phyloP scores from a whole-genome alignment of 2,113 vertebrate species.

The Gavia stellata region DNA sequence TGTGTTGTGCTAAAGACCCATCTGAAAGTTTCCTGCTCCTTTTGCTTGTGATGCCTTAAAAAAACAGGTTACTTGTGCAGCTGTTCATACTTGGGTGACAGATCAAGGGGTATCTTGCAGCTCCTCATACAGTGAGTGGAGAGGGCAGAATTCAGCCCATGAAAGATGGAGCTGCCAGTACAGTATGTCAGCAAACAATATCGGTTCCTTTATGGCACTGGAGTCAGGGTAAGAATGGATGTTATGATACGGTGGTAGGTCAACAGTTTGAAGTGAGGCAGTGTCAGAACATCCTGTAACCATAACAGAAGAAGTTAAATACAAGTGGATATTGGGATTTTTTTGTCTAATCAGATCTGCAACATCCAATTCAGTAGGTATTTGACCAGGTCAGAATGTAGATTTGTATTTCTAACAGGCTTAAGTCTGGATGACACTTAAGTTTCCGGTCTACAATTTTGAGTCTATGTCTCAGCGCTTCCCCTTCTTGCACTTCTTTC shows the following conservation, averaged over 20 bases:
- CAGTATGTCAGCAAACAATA: not conserved
- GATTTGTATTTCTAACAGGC: not conserved
- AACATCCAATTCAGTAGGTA: not conserved
- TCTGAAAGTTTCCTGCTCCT: not conserved
- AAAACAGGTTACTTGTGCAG: not conserved
- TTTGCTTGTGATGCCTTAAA: not conserved
- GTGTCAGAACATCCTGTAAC: not conserved
- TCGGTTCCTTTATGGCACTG: not conserved
- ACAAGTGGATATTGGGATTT: not conserved
- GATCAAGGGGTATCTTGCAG: conserved; percentile 5
- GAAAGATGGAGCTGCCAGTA: not conserved
- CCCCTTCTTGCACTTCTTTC: not conserved
- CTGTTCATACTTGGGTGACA: not conserved
- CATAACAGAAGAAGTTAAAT: not conserved
- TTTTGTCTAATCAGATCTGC: not conserved
- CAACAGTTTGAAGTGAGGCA: not conserved
- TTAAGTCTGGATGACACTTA: not conserved
- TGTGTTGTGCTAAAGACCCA: not conserved
- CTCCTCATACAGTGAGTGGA: not conserved
- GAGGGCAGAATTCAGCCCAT: not conserved
- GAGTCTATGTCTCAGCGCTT: not conserved
- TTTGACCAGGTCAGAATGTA: not conserved
- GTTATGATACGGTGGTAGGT: not conserved
- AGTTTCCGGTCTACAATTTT: not conserved
- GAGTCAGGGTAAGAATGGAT: not conserved